Evolutionary conservation across 2,797 vertebrate species (phyloP).

Genomic region (Tokudaia muenninki): DNA sequence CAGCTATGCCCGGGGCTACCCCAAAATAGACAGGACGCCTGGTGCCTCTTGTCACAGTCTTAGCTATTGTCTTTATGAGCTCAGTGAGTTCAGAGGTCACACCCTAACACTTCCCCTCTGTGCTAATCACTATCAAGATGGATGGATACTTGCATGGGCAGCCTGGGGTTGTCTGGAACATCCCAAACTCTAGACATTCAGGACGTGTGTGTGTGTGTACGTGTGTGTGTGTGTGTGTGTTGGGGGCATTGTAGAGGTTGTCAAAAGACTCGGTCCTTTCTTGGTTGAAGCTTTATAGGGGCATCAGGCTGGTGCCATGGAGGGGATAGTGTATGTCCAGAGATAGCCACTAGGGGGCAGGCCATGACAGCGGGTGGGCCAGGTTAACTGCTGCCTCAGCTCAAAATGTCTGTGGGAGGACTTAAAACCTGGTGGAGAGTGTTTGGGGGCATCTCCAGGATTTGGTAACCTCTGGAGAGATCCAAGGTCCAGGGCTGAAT

Average conservation of each 20-base stretch:
- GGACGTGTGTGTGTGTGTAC: neutral
- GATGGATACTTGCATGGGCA: neutral
- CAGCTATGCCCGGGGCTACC: constrained; percentile 84
- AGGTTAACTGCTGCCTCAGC: neutral
- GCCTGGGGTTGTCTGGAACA: neutral
- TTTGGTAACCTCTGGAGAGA: neutral
- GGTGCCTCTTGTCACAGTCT: constrained; percentile 87
- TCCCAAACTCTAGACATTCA: neutral
- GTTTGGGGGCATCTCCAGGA: neutral
- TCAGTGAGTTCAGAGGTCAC: constrained; percentile 87
- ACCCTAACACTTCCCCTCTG: constrained; percentile 88
- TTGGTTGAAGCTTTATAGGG: neutral
- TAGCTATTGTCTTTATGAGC: constrained; percentile 91
- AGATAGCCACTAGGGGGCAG: constrained; percentile 81
- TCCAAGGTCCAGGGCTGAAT: neutral
- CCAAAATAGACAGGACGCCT: constrained; percentile 89
- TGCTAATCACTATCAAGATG: constrained; percentile 87
- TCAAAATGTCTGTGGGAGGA: neutral
- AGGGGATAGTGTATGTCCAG: constrained; percentile 14
- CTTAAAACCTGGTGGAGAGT: neutral
- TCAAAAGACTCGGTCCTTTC: constrained; percentile 9
- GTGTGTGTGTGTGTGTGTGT: neutral
- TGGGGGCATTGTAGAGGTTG: neutral
- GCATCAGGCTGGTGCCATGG: neutral
- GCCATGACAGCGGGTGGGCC: constrained; percentile 74